A percentile compares a stretch with the other conserved stretches of the same genome.
Evolutionary conservation across 2,888 invertebrate genomes (phyloP).

Genomic region (Eledone cirrhosa): DNA sequence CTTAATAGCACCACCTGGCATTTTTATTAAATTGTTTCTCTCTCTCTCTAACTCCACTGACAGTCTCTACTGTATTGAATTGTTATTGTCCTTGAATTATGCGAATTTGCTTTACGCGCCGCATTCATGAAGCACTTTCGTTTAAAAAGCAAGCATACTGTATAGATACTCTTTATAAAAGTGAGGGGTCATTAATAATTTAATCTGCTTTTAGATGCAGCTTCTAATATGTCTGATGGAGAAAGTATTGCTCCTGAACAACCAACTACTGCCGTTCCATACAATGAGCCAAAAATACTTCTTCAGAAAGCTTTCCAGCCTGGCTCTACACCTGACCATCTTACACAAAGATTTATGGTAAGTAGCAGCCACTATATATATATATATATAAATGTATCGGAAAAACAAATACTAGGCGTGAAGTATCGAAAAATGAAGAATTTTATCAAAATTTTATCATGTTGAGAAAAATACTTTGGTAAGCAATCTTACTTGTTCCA

Average conservation of each 20-base stretch:
- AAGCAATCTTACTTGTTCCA: background rate
- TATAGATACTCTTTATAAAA: too few relatives aligned
- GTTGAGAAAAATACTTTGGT: background rate
- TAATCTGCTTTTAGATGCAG: conserved; percentile 5
- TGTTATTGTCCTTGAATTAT: too few relatives aligned
- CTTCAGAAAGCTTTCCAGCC: conserved; percentile 89
- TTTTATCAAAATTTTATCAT: background rate
- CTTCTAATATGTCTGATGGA: conserved; percentile 49
- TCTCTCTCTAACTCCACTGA: too few relatives aligned
- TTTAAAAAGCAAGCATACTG: too few relatives aligned
- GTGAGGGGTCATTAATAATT: too few relatives aligned
- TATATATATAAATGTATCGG: background rate
- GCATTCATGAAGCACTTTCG: too few relatives aligned
- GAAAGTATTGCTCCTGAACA: conserved; percentile 44
- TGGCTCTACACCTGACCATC: conserved; percentile 83
- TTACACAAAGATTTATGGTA: conserved; percentile 82
- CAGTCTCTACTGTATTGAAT: too few relatives aligned
- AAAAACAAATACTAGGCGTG: too few relatives aligned
- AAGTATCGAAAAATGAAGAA: background rate
- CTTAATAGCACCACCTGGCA: too few relatives aligned
- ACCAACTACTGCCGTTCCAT: conserved; percentile 6
- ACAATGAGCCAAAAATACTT: conserved; percentile 52
- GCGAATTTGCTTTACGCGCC: too few relatives aligned
- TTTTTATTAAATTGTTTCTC: too few relatives aligned
- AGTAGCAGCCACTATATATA: conserved; percentile 30